Conservation (phyloP, 2,113 vertebrate species). For the Crotalus horridus region DNA sequence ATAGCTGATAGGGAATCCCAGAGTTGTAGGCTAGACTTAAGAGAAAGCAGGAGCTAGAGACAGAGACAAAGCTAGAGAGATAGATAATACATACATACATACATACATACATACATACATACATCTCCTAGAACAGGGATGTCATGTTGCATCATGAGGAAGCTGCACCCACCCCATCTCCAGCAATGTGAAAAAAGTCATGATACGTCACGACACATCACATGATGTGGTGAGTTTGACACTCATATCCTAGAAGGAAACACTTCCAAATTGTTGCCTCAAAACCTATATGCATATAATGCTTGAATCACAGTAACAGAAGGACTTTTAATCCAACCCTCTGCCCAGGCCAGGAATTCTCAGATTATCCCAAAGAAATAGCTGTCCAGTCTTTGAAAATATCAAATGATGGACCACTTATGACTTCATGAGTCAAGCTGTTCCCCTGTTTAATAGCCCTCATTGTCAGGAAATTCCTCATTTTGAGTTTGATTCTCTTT, state of each 20-base stretch:
- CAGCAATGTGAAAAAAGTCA: no score
- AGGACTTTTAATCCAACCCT: background rate
- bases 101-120: no score
- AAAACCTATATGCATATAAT: background rate
- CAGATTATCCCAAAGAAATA: background rate
- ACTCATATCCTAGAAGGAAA: background rate
- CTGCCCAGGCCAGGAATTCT: background rate
- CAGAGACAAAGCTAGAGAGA: background rate
- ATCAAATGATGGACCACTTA: background rate
- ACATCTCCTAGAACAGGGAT: no score
- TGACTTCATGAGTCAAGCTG: background rate
- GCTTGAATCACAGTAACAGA: background rate
- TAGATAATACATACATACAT: background rate
- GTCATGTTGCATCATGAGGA: no score
- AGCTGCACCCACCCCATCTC: no score
- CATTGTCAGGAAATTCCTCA: background rate
- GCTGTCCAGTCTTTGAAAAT: background rate
- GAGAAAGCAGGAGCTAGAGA: background rate
- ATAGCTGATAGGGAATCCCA: background rate
- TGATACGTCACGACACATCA: no score
- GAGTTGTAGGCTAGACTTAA: background rate
- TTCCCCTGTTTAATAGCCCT: background rate
- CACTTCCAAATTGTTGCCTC: background rate
- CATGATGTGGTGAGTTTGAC: no score
- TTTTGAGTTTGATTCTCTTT: background rate